Evolutionary conservation across 2,797 vertebrate species (phyloP), one percentile per base, ranked within the genome.

Genomic region (Gambusia yucatana): DNA sequence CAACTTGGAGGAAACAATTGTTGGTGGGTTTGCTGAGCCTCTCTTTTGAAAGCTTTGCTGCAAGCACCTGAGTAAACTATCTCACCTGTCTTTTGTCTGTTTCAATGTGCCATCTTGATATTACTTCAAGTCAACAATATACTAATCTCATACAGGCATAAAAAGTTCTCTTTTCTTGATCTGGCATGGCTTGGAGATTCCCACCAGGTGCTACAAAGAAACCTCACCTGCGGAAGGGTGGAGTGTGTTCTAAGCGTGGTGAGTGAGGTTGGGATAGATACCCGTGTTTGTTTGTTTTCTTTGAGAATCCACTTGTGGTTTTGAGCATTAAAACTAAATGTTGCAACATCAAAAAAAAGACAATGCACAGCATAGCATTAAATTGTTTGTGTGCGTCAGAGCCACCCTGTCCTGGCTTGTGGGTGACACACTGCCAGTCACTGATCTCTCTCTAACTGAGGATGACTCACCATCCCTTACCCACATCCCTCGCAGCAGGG

Each of bases 381-480:
- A 57, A 61, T 59, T 55, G 78, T 80, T 72, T 67, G 69, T 36
- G 36, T 86, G 74, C 72, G 41, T 88, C 85, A 88, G 22, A 52
- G 71, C 43, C 70, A 55, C 52, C 74, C 75, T 75, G 65, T 84
- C 75, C 55, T 75, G 77, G 79, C 86, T 82, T 88, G 83, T n/a
- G 76, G 86, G 82, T 89, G 88, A 89, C 84, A 83, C 76, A 43
- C 71, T 75, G 84, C 86, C 79, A 46, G 61, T 90, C 78, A 77
- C 61, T 1, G 6, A 79, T 83, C 72, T 63, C 61, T 46, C 57
- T 88, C 73, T 78, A 76, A 78, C 57, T 84, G 48, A 73, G 80
- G 83, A 91, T 95, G 92, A 95, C 83, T 95, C 93, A 92, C 47
- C 78, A 81, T 61, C 78, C 55, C 74, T 77, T 77, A 77, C 75